phyloP scores from a whole-genome alignment of 2,113 vertebrate species.

The Indicator maculatus region DNA sequence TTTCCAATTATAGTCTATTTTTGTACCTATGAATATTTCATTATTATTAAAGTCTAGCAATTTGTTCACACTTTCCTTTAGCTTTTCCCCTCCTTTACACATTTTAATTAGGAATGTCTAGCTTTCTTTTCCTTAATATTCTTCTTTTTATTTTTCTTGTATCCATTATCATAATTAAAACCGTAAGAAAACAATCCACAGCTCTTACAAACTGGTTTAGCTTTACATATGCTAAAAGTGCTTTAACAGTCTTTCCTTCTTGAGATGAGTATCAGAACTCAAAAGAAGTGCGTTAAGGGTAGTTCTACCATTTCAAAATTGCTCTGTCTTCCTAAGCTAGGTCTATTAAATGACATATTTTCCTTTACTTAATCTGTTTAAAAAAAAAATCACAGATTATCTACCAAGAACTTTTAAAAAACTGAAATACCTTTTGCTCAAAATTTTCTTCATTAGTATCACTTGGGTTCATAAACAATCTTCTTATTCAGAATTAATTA shows the following conservation, averaged over 20 bases:
- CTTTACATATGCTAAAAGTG: background rate
- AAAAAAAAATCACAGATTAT: background rate
- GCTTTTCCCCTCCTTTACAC: background rate
- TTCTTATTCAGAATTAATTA: background rate
- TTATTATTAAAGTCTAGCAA: background rate
- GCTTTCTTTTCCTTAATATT: background rate
- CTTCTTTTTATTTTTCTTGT: background rate
- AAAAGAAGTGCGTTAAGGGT: background rate
- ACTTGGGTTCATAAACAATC: background rate
- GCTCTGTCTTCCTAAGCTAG: background rate
- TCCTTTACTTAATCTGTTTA: background rate
- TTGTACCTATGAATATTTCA: background rate
- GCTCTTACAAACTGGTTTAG: background rate
- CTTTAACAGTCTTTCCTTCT: background rate
- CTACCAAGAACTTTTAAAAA: background rate
- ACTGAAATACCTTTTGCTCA: background rate
- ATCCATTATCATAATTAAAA: background rate
- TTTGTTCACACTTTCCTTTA: background rate
- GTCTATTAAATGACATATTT: background rate
- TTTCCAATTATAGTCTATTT: background rate
- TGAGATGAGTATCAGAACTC: background rate
- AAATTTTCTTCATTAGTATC: fast-evolving
- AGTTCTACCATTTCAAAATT: background rate
- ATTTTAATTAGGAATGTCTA: background rate
- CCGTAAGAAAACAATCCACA: background rate